phyloP scores from a whole-genome alignment of 2,888 invertebrate species.

The Ophion slaviceki region DNA sequence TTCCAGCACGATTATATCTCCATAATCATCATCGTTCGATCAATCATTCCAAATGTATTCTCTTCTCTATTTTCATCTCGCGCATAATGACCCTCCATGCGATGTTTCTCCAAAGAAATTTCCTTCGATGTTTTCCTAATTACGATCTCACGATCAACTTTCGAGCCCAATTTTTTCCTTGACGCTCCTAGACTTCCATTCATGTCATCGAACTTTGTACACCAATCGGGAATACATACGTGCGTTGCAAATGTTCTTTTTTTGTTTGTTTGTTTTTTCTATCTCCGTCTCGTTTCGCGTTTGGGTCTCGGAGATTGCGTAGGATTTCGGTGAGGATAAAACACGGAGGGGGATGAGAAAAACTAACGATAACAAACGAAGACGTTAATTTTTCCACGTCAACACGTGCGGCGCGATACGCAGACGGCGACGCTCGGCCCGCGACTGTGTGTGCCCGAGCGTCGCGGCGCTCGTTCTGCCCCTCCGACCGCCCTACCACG shows the following conservation, averaged over 20 bases:
- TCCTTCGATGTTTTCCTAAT: neutral
- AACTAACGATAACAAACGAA: neutral
- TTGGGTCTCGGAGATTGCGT: neutral
- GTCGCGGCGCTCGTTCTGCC: constrained; percentile 82
- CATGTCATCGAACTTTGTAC: neutral
- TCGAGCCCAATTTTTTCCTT: neutral
- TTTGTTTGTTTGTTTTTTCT: neutral
- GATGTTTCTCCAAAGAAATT: neutral
- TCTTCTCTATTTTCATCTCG: neutral
- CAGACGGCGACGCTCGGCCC: constrained; percentile 81
- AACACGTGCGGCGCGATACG: constrained; percentile 70
- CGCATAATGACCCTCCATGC: neutral
- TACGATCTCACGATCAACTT: neutral
- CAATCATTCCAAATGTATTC: neutral
- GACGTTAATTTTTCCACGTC: constrained; percentile 22
- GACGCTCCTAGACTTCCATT: neutral
- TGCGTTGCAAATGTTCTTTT: neutral
- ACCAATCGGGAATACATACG: neutral
- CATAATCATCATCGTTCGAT: neutral
- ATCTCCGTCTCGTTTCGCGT: neutral
- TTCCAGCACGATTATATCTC: neutral
- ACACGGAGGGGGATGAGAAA: neutral
- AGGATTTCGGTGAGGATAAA: neutral
- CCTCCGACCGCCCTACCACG: constrained; percentile 74
- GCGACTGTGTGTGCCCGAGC: constrained; percentile 81